A percentile compares a stretch with the other conserved stretches of the same genome.
Conservation (phyloP, 1,140 invertebrate genomes). For the Aricia agestis region DNA sequence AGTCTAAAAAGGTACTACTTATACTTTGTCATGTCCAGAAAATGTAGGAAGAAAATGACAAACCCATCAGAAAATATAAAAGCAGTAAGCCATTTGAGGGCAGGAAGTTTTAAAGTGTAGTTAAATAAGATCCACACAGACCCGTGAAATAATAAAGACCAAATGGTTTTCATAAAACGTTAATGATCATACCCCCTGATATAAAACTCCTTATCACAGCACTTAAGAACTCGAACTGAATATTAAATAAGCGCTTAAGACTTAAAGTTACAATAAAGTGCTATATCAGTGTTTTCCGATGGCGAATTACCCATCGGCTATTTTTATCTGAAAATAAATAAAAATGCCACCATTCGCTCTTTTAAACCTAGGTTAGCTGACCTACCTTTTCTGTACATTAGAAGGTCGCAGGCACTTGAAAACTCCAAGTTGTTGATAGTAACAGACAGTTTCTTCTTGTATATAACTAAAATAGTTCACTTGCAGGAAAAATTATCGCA, state of each 20-base stretch:
- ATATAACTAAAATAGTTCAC: too few species aligned
- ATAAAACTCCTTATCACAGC: conserved; percentile 17
- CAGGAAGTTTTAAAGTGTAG: background rate
- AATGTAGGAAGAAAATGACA: background rate
- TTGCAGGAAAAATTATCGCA: too few species aligned
- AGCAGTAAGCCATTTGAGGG: background rate
- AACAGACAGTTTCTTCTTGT: too few species aligned
- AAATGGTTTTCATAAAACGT: conserved; percentile 18
- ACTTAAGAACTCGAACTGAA: conserved; percentile 20
- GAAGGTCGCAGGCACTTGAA: too few species aligned
- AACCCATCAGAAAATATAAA: background rate
- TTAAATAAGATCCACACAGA: background rate
- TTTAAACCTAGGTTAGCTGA: background rate
- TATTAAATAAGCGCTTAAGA: conserved; percentile 11
- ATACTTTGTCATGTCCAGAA: background rate
- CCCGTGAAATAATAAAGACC: conserved; percentile 13
- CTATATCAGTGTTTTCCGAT: background rate
- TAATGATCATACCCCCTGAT: conserved; percentile 4
- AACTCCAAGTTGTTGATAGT: too few species aligned
- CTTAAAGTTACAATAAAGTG: background rate
- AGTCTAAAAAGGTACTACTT: too few species aligned
- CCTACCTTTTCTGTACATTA: too few species aligned
- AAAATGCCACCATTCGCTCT: background rate
- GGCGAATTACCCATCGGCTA: background rate
- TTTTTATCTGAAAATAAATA: background rate